A percentile compares a stretch with the other conserved stretches of the same genome.
Evolutionary conservation across 2,797 vertebrate species (phyloP).

Genomic region (Capromys pilorides): DNA sequence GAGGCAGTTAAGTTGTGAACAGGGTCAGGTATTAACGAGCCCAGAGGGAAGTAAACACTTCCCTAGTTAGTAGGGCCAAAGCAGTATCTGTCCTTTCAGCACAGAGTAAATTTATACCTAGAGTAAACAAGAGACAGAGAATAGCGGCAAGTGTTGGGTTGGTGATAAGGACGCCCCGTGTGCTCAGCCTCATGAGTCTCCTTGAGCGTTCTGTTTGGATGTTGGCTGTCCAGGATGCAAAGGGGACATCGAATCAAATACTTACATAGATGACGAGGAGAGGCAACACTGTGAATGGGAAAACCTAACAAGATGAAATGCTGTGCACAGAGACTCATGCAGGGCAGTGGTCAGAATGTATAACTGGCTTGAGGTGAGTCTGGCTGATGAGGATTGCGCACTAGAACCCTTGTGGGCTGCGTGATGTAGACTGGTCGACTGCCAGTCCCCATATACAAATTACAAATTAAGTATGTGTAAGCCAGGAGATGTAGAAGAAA

Average conservation of each 20-base stretch:
- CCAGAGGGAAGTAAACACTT: not conserved
- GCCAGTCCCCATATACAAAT: not conserved
- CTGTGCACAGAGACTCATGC: not conserved
- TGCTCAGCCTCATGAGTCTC: not conserved
- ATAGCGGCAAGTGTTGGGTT: not conserved
- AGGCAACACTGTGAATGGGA: not conserved
- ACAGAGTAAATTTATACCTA: constrained; percentile 31
- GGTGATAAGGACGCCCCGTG: not conserved
- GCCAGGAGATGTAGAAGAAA: not conserved
- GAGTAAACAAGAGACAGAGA: not conserved
- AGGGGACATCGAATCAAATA: not conserved
- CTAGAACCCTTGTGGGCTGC: not conserved
- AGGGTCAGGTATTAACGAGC: not conserved
- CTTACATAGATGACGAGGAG: not conserved
- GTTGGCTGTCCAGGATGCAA: not conserved
- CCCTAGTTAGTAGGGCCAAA: constrained; percentile 28
- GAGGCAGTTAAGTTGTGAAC: not conserved
- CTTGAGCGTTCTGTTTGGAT: constrained; percentile 61
- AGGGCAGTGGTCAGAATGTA: not conserved
- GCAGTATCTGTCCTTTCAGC: constrained; percentile 48
- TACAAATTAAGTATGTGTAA: not conserved
- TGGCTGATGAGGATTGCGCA: not conserved
- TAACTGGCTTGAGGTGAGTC: not conserved
- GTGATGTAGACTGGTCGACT: fast-evolving
- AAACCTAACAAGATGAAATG: not conserved